Base-by-base conservation (phyloP, 1,140 invertebrate species). In the Penaeus chinensis region DNA sequence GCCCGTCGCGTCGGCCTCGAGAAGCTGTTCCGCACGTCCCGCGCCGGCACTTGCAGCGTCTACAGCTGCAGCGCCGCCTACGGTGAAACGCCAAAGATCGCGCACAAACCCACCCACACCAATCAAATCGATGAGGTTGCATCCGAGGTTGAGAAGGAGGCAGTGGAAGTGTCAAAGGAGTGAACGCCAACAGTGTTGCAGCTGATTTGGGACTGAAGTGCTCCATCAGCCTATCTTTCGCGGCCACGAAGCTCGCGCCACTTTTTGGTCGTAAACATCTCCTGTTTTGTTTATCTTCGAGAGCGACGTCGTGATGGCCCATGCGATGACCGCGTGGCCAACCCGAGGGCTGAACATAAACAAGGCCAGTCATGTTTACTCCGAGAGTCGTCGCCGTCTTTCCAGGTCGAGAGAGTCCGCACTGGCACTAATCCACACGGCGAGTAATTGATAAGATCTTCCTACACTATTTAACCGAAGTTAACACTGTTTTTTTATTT, bases 1-100 rank as follows among this genome's bases (percentile, higher is more conserved):
- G 88, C 88, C 61, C 27, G 82, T 24, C 78, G 83, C 32, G 66
- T 85, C 20, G 84, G 69, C 18, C 62, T 89, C 7, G 88, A 60
- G n/a, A 84, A 76, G 32, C 47, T 84, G 32, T 89, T 89, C 88
- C 79, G 84, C 37, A 66, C 88, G 11, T 65, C 88, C 20, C 62
- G 88, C 54, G 63, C 60, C n/a, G 88, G 83, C 19, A 47, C 82
- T 47, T 88, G 86, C 61, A 66, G 77, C n/a, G 42, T 66, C 24
- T 83, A 54, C 81, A 83, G 63, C 61, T 88, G 80, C 27, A 66
- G 27, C 66, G 81, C 60, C 79, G 42, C 71, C 27, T 32, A n/a
- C 71, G 27, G 27, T 32, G 71, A 16, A 3, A 19, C 71, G 18
- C 71, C 71, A 4, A 74, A 74, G 42, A 20, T 74, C 18, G 10